Evolutionary conservation across 2,888 invertebrate genomes (phyloP), one percentile per base, ranked within the genome.

Genomic region (Drosophila picticornis): DNA sequence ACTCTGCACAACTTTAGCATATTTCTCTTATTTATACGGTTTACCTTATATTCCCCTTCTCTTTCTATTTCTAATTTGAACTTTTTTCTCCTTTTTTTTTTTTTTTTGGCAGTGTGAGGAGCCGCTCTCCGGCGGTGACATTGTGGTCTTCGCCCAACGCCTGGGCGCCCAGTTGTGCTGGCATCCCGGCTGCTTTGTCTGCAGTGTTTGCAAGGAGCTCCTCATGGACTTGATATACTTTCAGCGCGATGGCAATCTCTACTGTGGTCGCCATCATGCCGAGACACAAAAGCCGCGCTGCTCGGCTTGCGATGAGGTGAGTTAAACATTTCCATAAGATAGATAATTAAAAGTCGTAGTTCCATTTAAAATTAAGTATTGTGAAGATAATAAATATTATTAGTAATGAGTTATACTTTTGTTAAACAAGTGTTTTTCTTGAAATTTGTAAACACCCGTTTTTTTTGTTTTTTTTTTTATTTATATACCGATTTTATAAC

Each of bases 211-310:
- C 94, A 95, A 96, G 90, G 98, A 99, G 94, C 95, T 99, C 78
- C 96, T 99, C 74, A 98, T 99, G 51, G 99, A 99, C 94, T 96
- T 99, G 91, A 98, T 99, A 93, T 99, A 99, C 95, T 99, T 99
- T 95, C 97, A 96, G 95, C 96, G 96, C 92, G 97, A 97, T 81
- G 97, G 97, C 68, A 94, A 96, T 73, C 95, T 99, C 52, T 99
- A 97, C 94, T 99, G 99, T 94, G 99, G 99, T 5, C 94, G 99
- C 63, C 99, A 99, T 93, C 99, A 99, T 93, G 99, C 99, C 3
- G 99, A 99, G 94, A 97, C 97, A 7, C 95, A 99, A 84, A 99
- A 99, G 93, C 99, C 99, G 0, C 94, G 99, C 72, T 99, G 99
- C 93, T 97, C 98, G 9, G 98, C 98, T 51, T 99, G 99, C 93